Evolutionary conservation across 2,888 invertebrate genomes (phyloP), one percentile per base, ranked within the genome.

Genomic region (Marronus borbonicus): DNA sequence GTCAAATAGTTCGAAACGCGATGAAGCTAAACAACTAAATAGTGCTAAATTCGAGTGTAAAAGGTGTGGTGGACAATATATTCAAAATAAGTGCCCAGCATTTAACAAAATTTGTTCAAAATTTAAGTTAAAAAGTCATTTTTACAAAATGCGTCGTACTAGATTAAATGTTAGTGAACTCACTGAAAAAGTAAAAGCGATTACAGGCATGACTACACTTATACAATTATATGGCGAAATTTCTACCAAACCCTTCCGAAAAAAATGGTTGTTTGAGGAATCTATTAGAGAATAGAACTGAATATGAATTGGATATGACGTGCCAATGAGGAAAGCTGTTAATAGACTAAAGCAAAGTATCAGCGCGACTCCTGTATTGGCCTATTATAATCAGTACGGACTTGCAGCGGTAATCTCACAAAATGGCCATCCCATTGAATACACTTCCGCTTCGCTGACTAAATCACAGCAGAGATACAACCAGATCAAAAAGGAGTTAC

Each of bases 371-470:
- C 55, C 20, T 55, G 20, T 1, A 28, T 28, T 69, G 20, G 52
- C 69, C 5, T 69, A 39, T 24, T 69, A 36, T 10, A 20, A n/a
- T 24, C 50, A 44, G 17, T 49, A 44, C n/a, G 50, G 52, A 8
- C 49, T 20, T n/a, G 70, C 55, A 28, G 70, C 10, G 81, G 20
- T 50, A 39, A 49, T 81, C 82, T 76, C 49, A 80, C 50, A 60
- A 44, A 5, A 65, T 39, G 17, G 7, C 12, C 64, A 77, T 24
- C 80, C 81, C 10, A 77, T 80, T 60, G 78, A 80, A 77, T 81
- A 76, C 78, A 79, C 80, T 14, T 80, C 80, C 39, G 78, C 78
- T 24, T 24, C 2, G 24, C 2, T 24, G 24, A 24, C 24, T 24
- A 24, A 24, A 24, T 2, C 24, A 24, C 24, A 2, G 24, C 24